A percentile compares a stretch with the other conserved stretches of the same genome.
Conservation (phyloP, 2,113 vertebrate genomes). For the Papio anubis region DNA sequence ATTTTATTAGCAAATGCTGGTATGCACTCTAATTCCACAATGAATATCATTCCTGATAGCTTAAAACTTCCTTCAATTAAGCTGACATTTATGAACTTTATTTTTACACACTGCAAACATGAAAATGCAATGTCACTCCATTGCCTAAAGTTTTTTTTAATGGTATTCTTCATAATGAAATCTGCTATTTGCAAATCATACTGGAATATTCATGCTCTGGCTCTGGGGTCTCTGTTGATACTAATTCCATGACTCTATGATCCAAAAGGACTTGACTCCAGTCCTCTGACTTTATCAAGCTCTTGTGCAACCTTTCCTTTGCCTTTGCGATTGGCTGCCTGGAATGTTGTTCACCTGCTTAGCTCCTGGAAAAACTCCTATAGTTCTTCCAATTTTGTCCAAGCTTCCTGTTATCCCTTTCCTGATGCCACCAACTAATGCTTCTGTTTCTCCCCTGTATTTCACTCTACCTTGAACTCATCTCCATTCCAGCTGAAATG, state of each 20-base stretch:
- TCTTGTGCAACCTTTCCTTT: background rate
- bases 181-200: background rate
- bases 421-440: too few relatives aligned
- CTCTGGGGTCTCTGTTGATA: rapidly evolving
- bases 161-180: background rate
- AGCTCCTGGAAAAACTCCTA: background rate
- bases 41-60: background rate
- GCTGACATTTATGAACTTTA: background rate
- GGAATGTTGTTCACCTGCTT: rapidly evolving
- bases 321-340: background rate
- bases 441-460: rapidly evolving
- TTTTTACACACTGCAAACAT: background rate
- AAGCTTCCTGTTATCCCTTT: background rate
- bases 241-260: too few relatives aligned
- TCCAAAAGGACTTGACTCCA: too few relatives aligned
- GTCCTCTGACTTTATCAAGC: rapidly evolving
- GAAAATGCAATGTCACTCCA: background rate
- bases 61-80: background rate
- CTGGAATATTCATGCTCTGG: rapidly evolving
- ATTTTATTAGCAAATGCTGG: background rate
- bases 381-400: too few relatives aligned
- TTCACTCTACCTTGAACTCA: rapidly evolving
- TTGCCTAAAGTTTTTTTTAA: background rate
- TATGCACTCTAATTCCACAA: background rate
- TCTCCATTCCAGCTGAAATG: background rate